Evolutionary conservation across 2,797 vertebrate species (phyloP).

Genomic region (Aeoliscus strigatus): DNA sequence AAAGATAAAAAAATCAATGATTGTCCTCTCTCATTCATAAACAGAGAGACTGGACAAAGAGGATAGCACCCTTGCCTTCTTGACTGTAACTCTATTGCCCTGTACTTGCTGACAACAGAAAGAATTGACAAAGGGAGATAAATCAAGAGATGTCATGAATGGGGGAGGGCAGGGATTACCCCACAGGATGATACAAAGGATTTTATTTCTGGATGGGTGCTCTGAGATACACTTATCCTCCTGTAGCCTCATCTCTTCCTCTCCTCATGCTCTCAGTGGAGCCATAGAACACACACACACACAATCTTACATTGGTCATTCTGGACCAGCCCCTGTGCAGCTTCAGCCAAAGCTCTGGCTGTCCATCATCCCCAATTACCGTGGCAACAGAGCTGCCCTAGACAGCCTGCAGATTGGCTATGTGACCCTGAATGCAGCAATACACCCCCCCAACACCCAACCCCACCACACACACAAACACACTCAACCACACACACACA

Average conservation of each 20-base stretch:
- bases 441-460: conserved; percentile 34
- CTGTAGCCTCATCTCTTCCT: conserved; percentile 52
- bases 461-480: too few species aligned
- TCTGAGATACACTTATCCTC: conserved; percentile 45
- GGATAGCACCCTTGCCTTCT: conserved; percentile 37
- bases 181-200: conserved; percentile 40
- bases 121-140: conserved; percentile 23
- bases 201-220: conserved; percentile 47
- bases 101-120: conserved; percentile 20
- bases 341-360: conserved; percentile 68
- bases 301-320: conserved; percentile 58
- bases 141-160: conserved; percentile 19
- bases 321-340: conserved; percentile 63
- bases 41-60: conserved; percentile 42
- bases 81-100: conserved; percentile 55
- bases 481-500: too few species aligned
- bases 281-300: conserved; percentile 33
- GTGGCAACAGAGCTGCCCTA: conserved; percentile 73
- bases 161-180: conserved; percentile 42
- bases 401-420: conserved; percentile 73
- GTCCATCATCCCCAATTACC: conserved; percentile 82
- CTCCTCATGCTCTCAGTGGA: conserved; percentile 42
- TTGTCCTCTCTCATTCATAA: conserved; percentile 74
- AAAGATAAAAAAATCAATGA: conserved; percentile 77
- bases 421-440: conserved; percentile 63